Base-by-base conservation (phyloP, 2,113 vertebrate genomes). In the Gila orcuttii region DNA sequence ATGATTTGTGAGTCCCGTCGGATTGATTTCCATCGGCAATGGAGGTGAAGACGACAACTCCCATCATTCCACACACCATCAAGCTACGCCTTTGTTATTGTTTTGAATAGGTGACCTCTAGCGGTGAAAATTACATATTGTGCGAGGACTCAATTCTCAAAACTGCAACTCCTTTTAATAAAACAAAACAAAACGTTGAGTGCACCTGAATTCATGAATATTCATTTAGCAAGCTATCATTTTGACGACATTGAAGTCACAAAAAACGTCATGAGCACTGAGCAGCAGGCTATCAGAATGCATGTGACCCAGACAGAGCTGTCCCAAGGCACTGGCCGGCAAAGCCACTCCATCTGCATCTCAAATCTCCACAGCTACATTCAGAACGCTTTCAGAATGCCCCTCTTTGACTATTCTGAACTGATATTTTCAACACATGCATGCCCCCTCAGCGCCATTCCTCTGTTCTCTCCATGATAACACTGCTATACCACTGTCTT, bases 321-420 rank as follows among this genome's bases (percentile, higher is more conserved):
- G 52, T 78, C 83, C 50, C 47, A 69, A 79, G 83, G 75, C 64
- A 71, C 84, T 28, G 64, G 11, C 39, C 50, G 2, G 50, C 64
- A 71, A 57, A 64, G 36, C 76, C 66, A 73, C 76, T 4, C n/a
- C 9, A 52, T 78, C 79, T 82, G 83, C 64, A 84, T 82, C 76
- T 88, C 73, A 78, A 77, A 71, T 21, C 62, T 68, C 78, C 39
- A 57, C 36, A n/a, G 45, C 21, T 25, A 15, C 11, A 11, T 69
- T 28, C 28, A 28, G 28, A 28, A 28, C 28, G 31, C 19, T 21
- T 57, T 73, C 50, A 69, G 25, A 19, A 33, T 47, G 47, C 31
- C 36, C 39, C 42, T 71, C 15, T n/a, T 42, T 23, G 55, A 57
- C 82, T 33, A 21, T 68, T 45, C 71, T 60, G 59, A 77, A 52